Conservation (phyloP, 1,140 invertebrate genomes). For the Aphis gossypii region DNA sequence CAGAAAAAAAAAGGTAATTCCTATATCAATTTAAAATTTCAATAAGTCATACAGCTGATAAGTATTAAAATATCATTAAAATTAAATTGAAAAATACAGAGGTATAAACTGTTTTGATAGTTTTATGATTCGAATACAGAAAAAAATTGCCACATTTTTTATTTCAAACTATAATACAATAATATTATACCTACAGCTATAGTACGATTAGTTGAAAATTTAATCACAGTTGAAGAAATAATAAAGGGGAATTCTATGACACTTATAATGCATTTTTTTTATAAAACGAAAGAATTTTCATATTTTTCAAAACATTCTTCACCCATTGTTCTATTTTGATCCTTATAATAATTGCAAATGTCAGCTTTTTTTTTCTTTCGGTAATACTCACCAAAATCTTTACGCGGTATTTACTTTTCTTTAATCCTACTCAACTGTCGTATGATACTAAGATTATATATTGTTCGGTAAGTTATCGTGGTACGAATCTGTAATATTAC, state of each 20-base stretch:
- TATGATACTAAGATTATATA: not conserved
- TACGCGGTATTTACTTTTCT: not conserved
- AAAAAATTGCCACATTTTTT: not conserved
- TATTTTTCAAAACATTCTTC: not conserved
- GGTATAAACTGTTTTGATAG: not conserved
- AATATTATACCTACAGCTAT: not conserved
- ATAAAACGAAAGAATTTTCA: not conserved
- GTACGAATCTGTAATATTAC: not conserved
- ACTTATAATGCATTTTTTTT: not conserved
- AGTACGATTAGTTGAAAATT: not conserved
- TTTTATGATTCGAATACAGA: not conserved
- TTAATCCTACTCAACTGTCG: not conserved
- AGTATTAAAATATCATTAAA: not conserved
- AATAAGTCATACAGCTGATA: not conserved
- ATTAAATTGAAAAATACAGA: not conserved
- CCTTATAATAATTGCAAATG: not conserved
- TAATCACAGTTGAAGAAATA: not conserved
- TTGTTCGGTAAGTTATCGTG: not conserved
- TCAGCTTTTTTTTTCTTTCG: not conserved
- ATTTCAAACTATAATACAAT: not conserved
- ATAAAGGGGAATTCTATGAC: not conserved
- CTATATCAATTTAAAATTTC: not conserved
- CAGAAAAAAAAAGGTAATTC: not conserved
- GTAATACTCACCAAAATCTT: not conserved
- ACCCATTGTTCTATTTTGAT: not conserved